These are phyloP conservation scores for Nebria ingens DNA, from an alignment of 1,140 invertebrate genomes.

Conservation along the genomic window DNA sequence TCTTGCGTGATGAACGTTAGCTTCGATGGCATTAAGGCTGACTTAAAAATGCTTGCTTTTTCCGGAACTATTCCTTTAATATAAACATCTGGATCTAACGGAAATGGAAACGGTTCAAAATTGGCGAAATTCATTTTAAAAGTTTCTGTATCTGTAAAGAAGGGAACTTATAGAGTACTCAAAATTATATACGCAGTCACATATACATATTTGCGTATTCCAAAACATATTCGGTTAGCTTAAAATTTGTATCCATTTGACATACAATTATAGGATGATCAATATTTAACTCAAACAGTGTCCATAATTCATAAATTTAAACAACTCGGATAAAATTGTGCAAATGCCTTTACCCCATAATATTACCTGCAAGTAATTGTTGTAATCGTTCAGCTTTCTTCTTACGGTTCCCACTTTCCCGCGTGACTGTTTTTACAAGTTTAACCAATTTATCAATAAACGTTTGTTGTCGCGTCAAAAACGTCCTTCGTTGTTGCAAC, in stretches of 20 bases:
- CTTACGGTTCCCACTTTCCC: constrained; percentile 84
- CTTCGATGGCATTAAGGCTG: constrained; percentile 93
- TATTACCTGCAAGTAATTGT: constrained; percentile 70
- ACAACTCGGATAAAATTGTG: too few species aligned
- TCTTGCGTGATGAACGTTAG: constrained; percentile 80
- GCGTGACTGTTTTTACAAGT: constrained; percentile 81
- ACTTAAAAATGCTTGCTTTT: constrained; percentile 91
- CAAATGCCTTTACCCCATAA: constrained; percentile 44
- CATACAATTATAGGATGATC: too few species aligned
- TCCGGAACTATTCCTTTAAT: constrained; percentile 85
- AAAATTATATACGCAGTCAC: too few species aligned
- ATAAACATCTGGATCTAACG: constrained; percentile 82
- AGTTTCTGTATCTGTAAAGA: constrained; percentile 32
- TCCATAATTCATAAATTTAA: too few species aligned
- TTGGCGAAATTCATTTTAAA: constrained; percentile 83
- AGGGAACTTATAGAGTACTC: too few species aligned
- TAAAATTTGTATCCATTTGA: too few species aligned
- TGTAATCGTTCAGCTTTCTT: constrained; percentile 87
- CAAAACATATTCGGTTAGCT: too few species aligned
- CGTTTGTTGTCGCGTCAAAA: constrained; percentile 70
- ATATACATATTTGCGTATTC: too few species aligned
- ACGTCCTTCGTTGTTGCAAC: constrained; percentile 56
- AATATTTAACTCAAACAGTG: too few species aligned
- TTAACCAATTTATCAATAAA: constrained; percentile 87
- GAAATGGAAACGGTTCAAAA: constrained; percentile 89